phyloP scores from a whole-genome alignment of 2,888 invertebrate genomes.

The Blastobasis lacticolella region DNA sequence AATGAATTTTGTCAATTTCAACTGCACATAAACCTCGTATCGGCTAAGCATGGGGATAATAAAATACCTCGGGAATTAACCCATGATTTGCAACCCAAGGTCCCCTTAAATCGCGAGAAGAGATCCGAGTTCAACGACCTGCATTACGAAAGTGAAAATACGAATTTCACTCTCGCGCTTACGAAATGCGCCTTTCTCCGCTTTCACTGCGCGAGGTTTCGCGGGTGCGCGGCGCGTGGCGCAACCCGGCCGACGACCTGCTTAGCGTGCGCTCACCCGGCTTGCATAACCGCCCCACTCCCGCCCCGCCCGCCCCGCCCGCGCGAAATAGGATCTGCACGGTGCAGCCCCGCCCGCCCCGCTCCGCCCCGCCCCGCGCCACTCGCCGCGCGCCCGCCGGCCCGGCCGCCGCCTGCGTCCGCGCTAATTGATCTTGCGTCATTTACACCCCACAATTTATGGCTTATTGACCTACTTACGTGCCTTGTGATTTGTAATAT shows the following conservation, averaged over 20 bases:
- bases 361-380: slow-evolving; percentile 16
- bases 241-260: slow-evolving; percentile 73
- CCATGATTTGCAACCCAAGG: too few relatives aligned
- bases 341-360: slow-evolving; percentile 14
- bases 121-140: slow-evolving; percentile 44
- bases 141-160: slow-evolving; percentile 68
- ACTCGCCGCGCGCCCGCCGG: slow-evolving; percentile 16
- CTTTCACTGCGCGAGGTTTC: slow-evolving; percentile 50
- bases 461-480: too few relatives aligned
- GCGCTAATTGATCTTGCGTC: slow-evolving; percentile 1
- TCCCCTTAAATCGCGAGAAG: background rate
- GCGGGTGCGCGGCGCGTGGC: slow-evolving; percentile 33
- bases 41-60: too few relatives aligned
- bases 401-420: slow-evolving; percentile 1
- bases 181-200: slow-evolving; percentile 73
- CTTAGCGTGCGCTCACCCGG: slow-evolving; percentile 79
- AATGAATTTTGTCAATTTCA: too few relatives aligned
- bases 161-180: slow-evolving; percentile 71
- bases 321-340: slow-evolving; percentile 17
- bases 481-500: too few relatives aligned
- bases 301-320: slow-evolving; percentile 26
- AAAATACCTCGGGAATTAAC: too few relatives aligned
- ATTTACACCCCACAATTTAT: too few relatives aligned
- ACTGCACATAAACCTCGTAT: too few relatives aligned
- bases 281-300: slow-evolving; percentile 69